Evolutionary conservation across 2,113 vertebrate species (phyloP).

Genomic region (Parus major): DNA sequence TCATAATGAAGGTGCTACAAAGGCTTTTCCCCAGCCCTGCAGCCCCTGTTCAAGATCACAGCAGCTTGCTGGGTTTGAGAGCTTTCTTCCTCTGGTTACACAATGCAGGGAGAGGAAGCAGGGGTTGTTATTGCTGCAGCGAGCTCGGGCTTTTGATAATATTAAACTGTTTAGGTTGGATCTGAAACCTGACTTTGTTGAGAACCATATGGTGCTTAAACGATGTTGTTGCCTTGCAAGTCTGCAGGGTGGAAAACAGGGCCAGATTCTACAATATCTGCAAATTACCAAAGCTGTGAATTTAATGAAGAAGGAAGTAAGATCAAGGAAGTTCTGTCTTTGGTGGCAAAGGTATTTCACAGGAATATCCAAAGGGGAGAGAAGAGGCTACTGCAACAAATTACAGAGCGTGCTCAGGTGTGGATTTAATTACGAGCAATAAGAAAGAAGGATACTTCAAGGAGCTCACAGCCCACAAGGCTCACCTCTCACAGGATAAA

Average conservation of each 20-base stretch:
- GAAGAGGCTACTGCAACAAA: constrained; percentile 20
- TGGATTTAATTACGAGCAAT: constrained; percentile 6
- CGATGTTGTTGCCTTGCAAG: constrained; percentile 40
- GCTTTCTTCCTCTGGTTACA: constrained; percentile 32
- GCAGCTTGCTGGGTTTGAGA: constrained; percentile 27
- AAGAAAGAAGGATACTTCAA: neutral
- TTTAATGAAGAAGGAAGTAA: constrained; percentile 54
- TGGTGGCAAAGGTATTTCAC: constrained; percentile 15
- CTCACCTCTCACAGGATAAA: neutral
- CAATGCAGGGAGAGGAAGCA: constrained; percentile 45
- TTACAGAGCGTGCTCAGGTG: constrained; percentile 12
- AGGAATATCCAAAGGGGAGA: neutral
- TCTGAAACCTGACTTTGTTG: constrained; percentile 60
- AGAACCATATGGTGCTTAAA: constrained; percentile 74
- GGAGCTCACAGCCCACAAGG: neutral
- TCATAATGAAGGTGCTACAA: constrained; percentile 39
- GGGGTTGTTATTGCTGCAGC: constrained; percentile 55
- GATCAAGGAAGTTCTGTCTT: constrained; percentile 26
- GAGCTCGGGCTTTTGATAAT: constrained; percentile 60
- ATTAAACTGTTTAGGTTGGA: constrained; percentile 73
- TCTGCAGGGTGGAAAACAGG: constrained; percentile 20
- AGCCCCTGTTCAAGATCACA: constrained; percentile 54
- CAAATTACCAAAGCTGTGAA: constrained; percentile 55
- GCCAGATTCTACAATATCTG: constrained; percentile 55
- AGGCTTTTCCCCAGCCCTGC: constrained; percentile 44